Base-by-base conservation (phyloP, 2,797 vertebrate species). In the Vireo griseus region DNA sequence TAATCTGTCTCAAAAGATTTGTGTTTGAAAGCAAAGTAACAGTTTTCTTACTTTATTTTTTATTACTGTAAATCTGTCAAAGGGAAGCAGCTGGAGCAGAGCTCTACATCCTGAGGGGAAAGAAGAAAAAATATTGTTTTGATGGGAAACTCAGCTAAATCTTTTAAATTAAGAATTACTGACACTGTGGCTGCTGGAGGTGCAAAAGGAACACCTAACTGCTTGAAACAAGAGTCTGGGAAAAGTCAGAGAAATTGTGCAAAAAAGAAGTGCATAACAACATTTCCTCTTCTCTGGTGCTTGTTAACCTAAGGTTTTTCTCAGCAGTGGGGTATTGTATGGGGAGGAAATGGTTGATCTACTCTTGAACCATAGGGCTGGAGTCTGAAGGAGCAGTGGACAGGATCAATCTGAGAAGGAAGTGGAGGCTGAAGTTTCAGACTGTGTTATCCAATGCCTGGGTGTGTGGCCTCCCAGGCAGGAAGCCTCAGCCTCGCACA, bases 101-200 rank as follows among this genome's bases (percentile, higher is more conserved):
- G 90, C 90, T 94, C 78, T 93, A 74, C 8, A 52, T 78, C 89
- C 93, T 54, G 69, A 95, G 68, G 85, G 85, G 81, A 96, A 96
- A 95, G 84, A 88, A 90, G 72, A 45, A 92, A 75, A 80, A 90
- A 82, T 33, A 48, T 35, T 91, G 63, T 88, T 96, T 96, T 88
- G 86, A 75, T 90, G 86, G 86, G 54, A 90, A 95, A 92, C 35
- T 96, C 59, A 82, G 92, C 57, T 97, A 96, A 97, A 97, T 90
- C 10, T 3, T 94, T 89, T 94, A 86, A 95, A 94, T 97, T 96
- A 96, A 87, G 86, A 95, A 96, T 96, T 97, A 90, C 90, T 94
- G 86, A 83, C 84, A 52, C 86, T 86, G 73, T 40, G 61, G 75
- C 62, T 89, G 22, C 74, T 93, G 71, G 72, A 93, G 79, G 57